These are phyloP conservation scores for Oncorhynchus tshawytscha DNA, from an alignment of 2,113 vertebrate species.

Conservation along the genomic window DNA sequence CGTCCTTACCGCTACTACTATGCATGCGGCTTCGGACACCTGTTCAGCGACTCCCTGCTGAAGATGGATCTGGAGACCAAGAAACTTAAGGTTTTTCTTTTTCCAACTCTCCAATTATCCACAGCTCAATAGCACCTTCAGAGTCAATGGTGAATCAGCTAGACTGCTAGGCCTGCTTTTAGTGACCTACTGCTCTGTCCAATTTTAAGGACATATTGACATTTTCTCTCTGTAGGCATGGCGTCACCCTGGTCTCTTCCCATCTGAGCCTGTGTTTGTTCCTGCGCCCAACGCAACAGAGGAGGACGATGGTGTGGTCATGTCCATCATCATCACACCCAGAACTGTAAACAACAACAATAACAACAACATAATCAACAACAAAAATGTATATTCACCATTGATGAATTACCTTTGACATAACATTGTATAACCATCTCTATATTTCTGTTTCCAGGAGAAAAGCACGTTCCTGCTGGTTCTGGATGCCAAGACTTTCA, in stretches of 20 bases:
- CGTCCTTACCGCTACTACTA: constrained; percentile 87
- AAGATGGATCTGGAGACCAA: constrained; percentile 88
- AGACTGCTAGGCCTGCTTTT: too few relatives aligned
- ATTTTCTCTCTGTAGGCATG: constrained; percentile 74
- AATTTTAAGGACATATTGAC: too few relatives aligned
- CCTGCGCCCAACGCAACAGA: constrained; percentile 76
- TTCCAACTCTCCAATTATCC: constrained; percentile 16
- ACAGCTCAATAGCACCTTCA: constrained; percentile 38
- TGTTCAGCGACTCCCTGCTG: constrained; percentile 85
- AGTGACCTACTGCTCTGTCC: too few relatives aligned
- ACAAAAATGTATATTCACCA: neutral
- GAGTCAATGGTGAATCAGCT: neutral
- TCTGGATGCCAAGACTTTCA: constrained; percentile 87
- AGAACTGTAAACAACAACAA: constrained; percentile 69
- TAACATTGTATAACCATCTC: neutral
- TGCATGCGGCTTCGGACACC: constrained; percentile 83
- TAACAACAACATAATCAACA: neutral
- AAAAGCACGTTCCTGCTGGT: constrained; percentile 85
- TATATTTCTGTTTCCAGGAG: constrained; percentile 70
- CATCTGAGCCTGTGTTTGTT: constrained; percentile 93
- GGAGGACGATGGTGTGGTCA: constrained; percentile 87
- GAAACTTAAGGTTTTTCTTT: constrained; percentile 76
- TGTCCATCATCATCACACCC: constrained; percentile 88
- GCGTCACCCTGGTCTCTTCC: constrained; percentile 85
- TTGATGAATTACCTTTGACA: neutral